Conservation (phyloP, 2,888 invertebrate genomes). For the Lasioglossum calceatum region DNA sequence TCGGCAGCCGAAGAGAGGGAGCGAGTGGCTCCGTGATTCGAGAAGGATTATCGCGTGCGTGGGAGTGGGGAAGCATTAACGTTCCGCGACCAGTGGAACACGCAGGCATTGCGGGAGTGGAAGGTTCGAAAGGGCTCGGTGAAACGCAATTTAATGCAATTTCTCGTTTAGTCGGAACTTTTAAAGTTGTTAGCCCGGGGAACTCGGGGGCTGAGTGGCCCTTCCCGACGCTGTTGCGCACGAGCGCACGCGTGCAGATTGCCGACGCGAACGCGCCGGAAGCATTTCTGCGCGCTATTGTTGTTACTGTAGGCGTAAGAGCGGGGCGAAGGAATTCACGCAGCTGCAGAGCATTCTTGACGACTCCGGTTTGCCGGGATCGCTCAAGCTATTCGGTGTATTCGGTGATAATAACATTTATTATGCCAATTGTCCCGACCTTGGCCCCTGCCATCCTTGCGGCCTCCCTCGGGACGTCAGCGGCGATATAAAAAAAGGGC, state of each 20-base stretch:
- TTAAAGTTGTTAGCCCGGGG: slow-evolving; percentile 72
- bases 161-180: slow-evolving; percentile 72
- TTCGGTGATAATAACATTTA: neutral
- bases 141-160: slow-evolving; percentile 74
- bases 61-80: slow-evolving; percentile 35
- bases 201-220: slow-evolving; percentile 58
- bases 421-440: neutral
- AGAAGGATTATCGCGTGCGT: slow-evolving; percentile 34
- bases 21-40: slow-evolving; percentile 7
- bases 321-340: neutral
- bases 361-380: neutral
- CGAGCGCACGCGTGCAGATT: slow-evolving; percentile 43
- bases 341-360: neutral
- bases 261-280: slow-evolving; percentile 32
- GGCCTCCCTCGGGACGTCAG: neutral
- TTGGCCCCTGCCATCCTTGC: neutral
- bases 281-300: slow-evolving; percentile 6
- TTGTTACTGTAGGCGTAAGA: neutral
- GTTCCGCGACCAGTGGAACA: neutral
- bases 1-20: neutral
- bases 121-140: slow-evolving; percentile 55
- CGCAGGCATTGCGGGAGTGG: neutral
- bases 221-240: slow-evolving; percentile 43
- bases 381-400: neutral
- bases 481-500: neutral